Conservation (phyloP, 2,888 invertebrate species). For the Congeria kusceri region DNA sequence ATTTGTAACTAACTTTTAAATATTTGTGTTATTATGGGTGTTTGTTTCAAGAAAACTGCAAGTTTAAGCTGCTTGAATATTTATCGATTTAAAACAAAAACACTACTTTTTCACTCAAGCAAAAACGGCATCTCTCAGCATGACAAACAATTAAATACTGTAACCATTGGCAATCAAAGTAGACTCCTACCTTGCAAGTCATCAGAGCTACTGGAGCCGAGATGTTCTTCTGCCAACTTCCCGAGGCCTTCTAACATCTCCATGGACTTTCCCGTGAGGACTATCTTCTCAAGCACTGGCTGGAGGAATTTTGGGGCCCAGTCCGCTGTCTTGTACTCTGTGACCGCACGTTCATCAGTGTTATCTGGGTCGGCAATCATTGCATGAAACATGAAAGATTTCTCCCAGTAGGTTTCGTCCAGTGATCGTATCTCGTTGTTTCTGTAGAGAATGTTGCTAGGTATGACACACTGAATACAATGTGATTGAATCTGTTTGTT, state of each 20-base stretch:
- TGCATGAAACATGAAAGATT: conserved; percentile 78
- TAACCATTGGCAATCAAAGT: no score
- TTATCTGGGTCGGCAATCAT: conserved; percentile 43
- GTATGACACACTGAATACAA: no score
- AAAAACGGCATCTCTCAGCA: no score
- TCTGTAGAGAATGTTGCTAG: conserved; percentile 69
- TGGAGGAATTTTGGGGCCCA: conserved; percentile 78
- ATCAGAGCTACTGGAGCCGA: conserved; percentile 41
- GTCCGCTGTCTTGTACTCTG: conserved; percentile 49
- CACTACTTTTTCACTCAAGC: no score
- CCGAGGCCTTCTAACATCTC: conserved; percentile 82
- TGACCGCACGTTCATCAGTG: conserved; percentile 1
- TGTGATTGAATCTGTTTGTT: no score
- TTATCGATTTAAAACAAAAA: no score
- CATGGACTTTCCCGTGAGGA: conserved; percentile 84
- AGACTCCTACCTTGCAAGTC: conserved; percentile 54
- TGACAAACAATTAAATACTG: no score
- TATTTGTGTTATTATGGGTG: no score
- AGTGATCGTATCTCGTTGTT: conserved; percentile 75
- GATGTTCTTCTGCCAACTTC: conserved; percentile 66
- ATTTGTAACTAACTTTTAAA: no score
- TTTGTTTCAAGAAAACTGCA: no score
- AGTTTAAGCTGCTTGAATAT: no score
- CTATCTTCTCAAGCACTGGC: conserved; percentile 78
- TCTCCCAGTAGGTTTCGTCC: conserved; percentile 84